Percentiles rank a stretch among this genome's conserved stretches.
These are phyloP conservation scores for Labia minor DNA, from an alignment of 2,888 invertebrate genomes.

Conservation along the genomic window DNA sequence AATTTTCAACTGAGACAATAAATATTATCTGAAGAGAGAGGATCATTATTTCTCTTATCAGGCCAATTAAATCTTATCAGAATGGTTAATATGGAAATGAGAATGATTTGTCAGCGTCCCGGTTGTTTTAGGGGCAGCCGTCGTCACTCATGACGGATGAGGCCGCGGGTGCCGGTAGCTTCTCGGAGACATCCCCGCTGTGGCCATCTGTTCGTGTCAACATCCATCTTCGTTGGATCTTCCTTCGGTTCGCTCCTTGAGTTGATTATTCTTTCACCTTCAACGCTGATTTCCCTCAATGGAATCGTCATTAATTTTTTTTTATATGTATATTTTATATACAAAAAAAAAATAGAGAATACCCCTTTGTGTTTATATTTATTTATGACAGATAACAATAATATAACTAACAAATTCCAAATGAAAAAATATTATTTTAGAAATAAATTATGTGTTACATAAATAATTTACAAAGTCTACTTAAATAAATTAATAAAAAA, in stretches of 20 bases:
- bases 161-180: neutral
- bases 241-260: neutral
- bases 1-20: neutral
- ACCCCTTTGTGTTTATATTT: no score
- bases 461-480: no score
- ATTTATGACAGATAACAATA: no score
- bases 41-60: neutral
- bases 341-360: no score
- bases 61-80: neutral
- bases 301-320: neutral
- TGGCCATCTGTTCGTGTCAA: neutral
- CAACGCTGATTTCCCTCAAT: neutral
- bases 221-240: neutral
- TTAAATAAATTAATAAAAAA: no score
- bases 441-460: no score
- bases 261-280: neutral
- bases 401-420: no score
- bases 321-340: no score
- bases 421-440: no score
- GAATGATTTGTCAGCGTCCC: constrained; percentile 2
- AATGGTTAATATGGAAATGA: neutral
- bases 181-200: neutral
- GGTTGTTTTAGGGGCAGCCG: neutral
- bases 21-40: neutral
- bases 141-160: neutral